These are phyloP conservation scores for Drosophila asahinai DNA, from an alignment of 1,140 invertebrate genomes.

Conservation along the genomic window DNA sequence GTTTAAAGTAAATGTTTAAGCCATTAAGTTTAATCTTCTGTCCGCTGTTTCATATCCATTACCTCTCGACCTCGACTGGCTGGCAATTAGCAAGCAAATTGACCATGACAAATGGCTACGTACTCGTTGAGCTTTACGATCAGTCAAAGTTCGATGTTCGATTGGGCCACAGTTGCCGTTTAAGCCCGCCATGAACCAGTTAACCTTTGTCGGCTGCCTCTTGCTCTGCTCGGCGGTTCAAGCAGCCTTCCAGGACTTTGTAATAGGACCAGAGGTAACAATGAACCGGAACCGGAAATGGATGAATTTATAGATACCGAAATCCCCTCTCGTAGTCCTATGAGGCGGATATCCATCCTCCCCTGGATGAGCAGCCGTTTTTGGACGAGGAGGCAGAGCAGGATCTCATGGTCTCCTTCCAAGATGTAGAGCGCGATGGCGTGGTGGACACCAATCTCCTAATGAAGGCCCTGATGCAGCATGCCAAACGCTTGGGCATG, in stretches of 20 bases:
- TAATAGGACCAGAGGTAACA: slow-evolving; percentile 48
- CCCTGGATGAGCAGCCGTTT: slow-evolving; percentile 8
- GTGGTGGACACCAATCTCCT: slow-evolving; percentile 44
- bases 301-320: neutral
- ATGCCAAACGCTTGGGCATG: slow-evolving; percentile 58
- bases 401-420: slow-evolving; percentile 16
- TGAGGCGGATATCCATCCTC: neutral
- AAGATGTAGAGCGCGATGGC: slow-evolving; percentile 40
- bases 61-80: neutral
- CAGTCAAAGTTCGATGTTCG: slow-evolving; percentile 56
- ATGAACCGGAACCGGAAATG: too few relatives aligned
- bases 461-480: slow-evolving; percentile 50
- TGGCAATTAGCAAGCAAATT: slow-evolving; percentile 46
- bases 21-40: slow-evolving; percentile 21
- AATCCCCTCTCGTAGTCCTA: neutral
- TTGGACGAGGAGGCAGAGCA: neutral
- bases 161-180: slow-evolving; percentile 1
- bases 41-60: slow-evolving; percentile 7
- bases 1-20: slow-evolving; percentile 23
- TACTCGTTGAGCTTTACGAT: neutral
- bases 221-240: slow-evolving; percentile 6
- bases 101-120: slow-evolving; percentile 31
- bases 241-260: slow-evolving; percentile 68
- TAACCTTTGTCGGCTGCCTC: slow-evolving; percentile 29
- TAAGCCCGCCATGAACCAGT: slow-evolving; percentile 33